A percentile compares a stretch with the other conserved stretches of the same genome.
phyloP scores from a whole-genome alignment of 1,140 invertebrate species.

The Coenobita brevimanus region DNA sequence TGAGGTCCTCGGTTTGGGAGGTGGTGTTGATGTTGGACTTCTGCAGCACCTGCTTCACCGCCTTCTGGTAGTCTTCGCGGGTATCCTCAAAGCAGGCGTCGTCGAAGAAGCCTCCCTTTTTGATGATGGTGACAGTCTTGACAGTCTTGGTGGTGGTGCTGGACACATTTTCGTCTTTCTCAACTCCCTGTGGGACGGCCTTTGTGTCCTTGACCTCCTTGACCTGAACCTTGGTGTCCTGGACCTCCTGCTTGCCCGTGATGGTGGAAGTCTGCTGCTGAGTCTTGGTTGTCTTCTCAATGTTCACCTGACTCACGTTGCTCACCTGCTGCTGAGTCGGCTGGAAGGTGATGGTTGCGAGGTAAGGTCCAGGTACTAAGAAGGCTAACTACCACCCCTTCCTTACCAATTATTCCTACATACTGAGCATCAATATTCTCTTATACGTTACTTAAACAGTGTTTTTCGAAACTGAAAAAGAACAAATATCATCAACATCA shows the following conservation, averaged over 20 bases:
- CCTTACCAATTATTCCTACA: no score
- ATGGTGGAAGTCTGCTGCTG: not conserved
- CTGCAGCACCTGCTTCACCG: constrained; percentile 33
- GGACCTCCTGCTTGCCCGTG: constrained; percentile 20
- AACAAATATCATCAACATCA: no score
- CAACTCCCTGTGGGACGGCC: not conserved
- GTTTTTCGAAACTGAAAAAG: no score
- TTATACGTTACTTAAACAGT: no score
- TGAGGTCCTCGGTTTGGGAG: constrained; percentile 19
- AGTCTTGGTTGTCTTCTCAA: constrained; percentile 11
- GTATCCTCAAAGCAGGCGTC: constrained; percentile 53
- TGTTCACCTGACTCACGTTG: not conserved
- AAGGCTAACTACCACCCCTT: no score
- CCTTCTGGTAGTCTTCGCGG: constrained; percentile 42
- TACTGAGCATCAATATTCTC: no score
- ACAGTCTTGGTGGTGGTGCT: not conserved
- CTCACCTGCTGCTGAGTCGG: not conserved
- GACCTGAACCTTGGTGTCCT: not conserved
- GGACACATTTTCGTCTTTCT: not conserved
- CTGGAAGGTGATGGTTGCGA: no score
- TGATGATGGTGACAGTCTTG: constrained; percentile 27
- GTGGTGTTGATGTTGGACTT: constrained; percentile 37
- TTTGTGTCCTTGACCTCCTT: no score
- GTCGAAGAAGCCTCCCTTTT: constrained; percentile 48
- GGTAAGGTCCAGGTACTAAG: no score